phyloP scores from a whole-genome alignment of 1,140 invertebrate genomes.

The Zaprionus gabonicus region DNA sequence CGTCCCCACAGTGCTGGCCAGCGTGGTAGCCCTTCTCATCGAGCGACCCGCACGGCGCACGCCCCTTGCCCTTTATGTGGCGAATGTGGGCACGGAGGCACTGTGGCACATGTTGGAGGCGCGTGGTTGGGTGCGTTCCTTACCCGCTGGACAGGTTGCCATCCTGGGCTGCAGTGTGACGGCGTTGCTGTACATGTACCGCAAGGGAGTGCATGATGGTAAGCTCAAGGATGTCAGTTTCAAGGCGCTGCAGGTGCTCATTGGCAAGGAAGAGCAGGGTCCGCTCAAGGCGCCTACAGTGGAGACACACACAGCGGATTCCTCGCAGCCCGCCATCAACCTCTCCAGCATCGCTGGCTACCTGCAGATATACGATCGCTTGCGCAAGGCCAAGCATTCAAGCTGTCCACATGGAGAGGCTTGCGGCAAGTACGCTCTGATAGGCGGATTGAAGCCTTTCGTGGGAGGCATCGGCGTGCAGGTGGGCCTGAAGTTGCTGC shows the following conservation, averaged over 20 bases:
- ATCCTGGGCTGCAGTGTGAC: constrained; percentile 87
- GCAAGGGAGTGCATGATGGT: constrained; percentile 84
- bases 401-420: constrained; percentile 87
- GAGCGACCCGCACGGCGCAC: constrained; percentile 89
- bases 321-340: constrained; percentile 15
- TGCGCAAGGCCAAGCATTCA: constrained; percentile 83
- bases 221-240: constrained; percentile 86
- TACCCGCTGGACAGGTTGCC: constrained; percentile 88
- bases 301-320: constrained; percentile 24
- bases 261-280: constrained; percentile 87
- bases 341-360: constrained; percentile 45
- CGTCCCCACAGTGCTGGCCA: constrained; percentile 89
- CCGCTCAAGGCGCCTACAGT: constrained; percentile 24
- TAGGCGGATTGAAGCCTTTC: constrained; percentile 86
- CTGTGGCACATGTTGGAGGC: constrained; percentile 89
- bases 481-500: constrained; percentile 85
- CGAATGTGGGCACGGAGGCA: constrained; percentile 92
- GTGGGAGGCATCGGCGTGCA: constrained; percentile 86
- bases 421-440: constrained; percentile 86
- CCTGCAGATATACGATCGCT: constrained; percentile 55
- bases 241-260: constrained; percentile 87
- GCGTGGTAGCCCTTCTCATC: constrained; percentile 88
- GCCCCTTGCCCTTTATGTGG: constrained; percentile 90
- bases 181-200: constrained; percentile 87
- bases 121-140: constrained; percentile 86